Evolutionary conservation across 2,113 vertebrate genomes (phyloP), one percentile per base, ranked within the genome.

Genomic region (Orycteropus afer): DNA sequence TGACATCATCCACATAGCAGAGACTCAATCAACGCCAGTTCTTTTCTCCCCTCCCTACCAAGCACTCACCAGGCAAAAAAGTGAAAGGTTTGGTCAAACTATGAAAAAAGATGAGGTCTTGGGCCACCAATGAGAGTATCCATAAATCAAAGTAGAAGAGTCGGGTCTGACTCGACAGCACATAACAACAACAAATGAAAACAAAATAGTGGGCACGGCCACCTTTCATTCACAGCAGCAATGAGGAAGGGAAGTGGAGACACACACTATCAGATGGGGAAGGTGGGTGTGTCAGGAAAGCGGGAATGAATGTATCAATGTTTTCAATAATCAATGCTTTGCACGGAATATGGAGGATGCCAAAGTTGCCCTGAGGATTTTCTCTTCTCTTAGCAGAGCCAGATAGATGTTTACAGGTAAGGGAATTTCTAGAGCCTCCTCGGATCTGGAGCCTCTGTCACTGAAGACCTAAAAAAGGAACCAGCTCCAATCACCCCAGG

Each of bases 271-370:
- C 51, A 10, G 51, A 51, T 14, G 14, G 32, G 55, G 17, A 45
- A 53, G 81, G 79, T 0, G 3, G 20, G 27, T 32, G 6, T 2
- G 42, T 11, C 53, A 4, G 1, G 81, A 32, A 37, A 63, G 42
- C 20, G 22, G 34, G n/a, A 5, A 0, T 12, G 45, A 13, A 59
- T 5, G 25, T 18, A 0, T 27, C 1, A 2, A 23, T 2, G 0
- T 32, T 29, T 22, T 55, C 34, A 27, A 69, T 59, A 20, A 3
- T 0, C 32, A 0, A 57, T 0, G 0, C 45, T 87, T 61, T 12
- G 37, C 1, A 0, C 3, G 10, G 53, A 34, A 45, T 25, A 42
- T 14, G 13, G 34, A 76, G 37, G 51, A 9, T 12, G 49, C 5
- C 0, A 20, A n/a, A 45, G 63, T 42, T 0, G 0, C 15, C 8